These are phyloP conservation scores for Muraenolepis orangiensis DNA, from an alignment of 2,797 vertebrate species.

Conservation along the genomic window DNA sequence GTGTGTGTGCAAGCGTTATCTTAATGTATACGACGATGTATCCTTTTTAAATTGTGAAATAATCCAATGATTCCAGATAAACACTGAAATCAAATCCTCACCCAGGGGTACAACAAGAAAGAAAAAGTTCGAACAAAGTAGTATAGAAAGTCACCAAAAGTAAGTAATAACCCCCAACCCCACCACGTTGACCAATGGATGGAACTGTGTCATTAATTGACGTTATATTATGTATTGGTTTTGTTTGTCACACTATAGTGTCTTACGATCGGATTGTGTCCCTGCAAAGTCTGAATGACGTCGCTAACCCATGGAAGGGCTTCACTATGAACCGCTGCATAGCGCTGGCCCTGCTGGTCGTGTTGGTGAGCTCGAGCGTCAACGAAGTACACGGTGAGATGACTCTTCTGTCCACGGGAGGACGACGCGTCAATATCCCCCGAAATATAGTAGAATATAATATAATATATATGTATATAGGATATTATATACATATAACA, in stretches of 20 bases:
- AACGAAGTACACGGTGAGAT: slow-evolving; percentile 87
- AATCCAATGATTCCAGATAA: slow-evolving; percentile 8
- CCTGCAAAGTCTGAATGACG: slow-evolving; percentile 64
- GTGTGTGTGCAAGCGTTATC: no score
- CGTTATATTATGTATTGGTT: background rate
- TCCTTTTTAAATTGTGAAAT: background rate
- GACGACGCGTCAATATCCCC: no score
- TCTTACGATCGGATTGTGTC: slow-evolving; percentile 69
- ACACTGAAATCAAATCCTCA: background rate
- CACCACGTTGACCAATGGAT: background rate
- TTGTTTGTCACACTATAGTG: slow-evolving; percentile 53
- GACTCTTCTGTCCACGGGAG: no score
- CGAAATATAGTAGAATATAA: no score
- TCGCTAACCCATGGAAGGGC: slow-evolving; percentile 85
- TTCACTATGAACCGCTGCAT: slow-evolving; percentile 89
- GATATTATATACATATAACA: no score
- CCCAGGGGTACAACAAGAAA: slow-evolving; percentile 11
- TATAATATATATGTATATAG: no score
- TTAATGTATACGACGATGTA: no score
- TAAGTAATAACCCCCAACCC: background rate
- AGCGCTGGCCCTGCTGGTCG: slow-evolving; percentile 76
- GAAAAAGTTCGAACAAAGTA: slow-evolving; percentile 11
- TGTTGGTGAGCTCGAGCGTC: slow-evolving; percentile 83
- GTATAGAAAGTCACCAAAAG: slow-evolving; percentile 4
- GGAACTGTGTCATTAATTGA: slow-evolving; percentile 31